Evolutionary conservation across 1,140 invertebrate species (phyloP).

Genomic region (Drosophila ercepeae): DNA sequence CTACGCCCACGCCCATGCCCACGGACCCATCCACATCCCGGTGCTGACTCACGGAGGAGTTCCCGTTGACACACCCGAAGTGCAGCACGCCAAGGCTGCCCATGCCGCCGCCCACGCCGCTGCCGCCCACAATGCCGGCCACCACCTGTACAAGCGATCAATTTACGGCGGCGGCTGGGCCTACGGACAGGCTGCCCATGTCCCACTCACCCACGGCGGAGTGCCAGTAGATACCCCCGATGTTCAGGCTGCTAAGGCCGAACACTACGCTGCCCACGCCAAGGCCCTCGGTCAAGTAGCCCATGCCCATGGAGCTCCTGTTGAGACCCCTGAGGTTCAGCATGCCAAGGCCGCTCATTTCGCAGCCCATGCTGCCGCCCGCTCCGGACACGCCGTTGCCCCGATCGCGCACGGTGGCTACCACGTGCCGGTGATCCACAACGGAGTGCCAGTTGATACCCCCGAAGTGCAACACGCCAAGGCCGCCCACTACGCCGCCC

Average conservation of each 20-base stretch:
- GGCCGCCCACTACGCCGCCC: conserved; percentile 85
- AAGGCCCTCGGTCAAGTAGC: conserved; percentile 84
- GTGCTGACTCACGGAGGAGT: conserved; percentile 76
- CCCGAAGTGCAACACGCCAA: conserved; percentile 86
- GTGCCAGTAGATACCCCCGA: conserved; percentile 87
- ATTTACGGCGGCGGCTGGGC: conserved; percentile 71
- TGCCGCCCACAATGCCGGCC: conserved; percentile 77
- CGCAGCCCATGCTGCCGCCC: conserved; percentile 73
- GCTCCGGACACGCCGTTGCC: conserved; percentile 60
- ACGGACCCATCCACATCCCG: conserved; percentile 71
- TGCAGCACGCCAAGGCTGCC: conserved; percentile 86
- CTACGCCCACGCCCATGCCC: conserved; percentile 48
- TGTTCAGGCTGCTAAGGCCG: conserved; percentile 87
- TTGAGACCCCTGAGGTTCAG: conserved; percentile 84
- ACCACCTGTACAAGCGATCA: conserved; percentile 82
- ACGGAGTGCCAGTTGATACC: conserved; percentile 86
- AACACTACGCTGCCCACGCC: conserved; percentile 86
- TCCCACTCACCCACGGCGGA: conserved; percentile 85
- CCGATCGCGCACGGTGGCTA: conserved; percentile 71
- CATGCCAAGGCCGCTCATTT: conserved; percentile 82
- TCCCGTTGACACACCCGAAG: conserved; percentile 86
- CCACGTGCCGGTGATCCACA: conserved; percentile 84
- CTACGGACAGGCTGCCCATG: conserved; percentile 73
- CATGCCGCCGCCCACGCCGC: conserved; percentile 86
- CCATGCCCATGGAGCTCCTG: conserved; percentile 69